Percentiles rank a stretch among this genome's conserved stretches.
Evolutionary conservation across 2,797 vertebrate genomes (phyloP).

Genomic region (Columba guinea): DNA sequence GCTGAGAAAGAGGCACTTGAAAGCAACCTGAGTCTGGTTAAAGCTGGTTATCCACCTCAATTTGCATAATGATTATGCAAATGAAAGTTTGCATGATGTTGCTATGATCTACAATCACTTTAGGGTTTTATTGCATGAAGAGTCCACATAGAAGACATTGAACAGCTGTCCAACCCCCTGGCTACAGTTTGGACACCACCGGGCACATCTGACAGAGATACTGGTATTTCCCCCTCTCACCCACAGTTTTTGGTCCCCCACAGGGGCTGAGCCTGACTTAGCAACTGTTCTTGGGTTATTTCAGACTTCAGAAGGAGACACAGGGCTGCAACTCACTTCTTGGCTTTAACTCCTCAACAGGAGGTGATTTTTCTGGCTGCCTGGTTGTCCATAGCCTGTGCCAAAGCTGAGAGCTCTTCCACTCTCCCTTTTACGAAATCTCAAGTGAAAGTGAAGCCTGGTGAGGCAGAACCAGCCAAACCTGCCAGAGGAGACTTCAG

Average conservation of each 20-base stretch:
- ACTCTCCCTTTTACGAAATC: accelerated
- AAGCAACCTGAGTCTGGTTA: constrained; percentile 51
- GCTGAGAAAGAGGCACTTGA: constrained; percentile 35
- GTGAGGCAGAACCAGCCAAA: neutral
- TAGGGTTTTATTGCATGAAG: neutral
- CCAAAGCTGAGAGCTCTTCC: neutral
- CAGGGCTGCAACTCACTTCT: neutral
- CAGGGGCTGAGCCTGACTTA: neutral
- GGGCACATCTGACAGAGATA: accelerated
- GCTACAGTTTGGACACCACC: accelerated
- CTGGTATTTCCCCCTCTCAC: accelerated
- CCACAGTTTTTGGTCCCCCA: accelerated
- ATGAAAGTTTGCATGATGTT: neutral
- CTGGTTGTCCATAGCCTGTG: accelerated
- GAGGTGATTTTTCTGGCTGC: neutral
- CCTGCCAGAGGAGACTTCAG: neutral
- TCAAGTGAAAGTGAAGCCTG: neutral
- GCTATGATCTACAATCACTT: constrained; percentile 10
- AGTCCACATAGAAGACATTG: neutral
- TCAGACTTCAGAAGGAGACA: neutral
- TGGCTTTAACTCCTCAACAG: accelerated
- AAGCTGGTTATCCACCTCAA: constrained; percentile 57
- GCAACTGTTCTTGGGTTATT: neutral
- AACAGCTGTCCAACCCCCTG: neutral
- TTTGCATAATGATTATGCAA: constrained; percentile 68